Evolutionary conservation across 2,888 invertebrate species (phyloP).

Genomic region (Choristoneura rosaceana): DNA sequence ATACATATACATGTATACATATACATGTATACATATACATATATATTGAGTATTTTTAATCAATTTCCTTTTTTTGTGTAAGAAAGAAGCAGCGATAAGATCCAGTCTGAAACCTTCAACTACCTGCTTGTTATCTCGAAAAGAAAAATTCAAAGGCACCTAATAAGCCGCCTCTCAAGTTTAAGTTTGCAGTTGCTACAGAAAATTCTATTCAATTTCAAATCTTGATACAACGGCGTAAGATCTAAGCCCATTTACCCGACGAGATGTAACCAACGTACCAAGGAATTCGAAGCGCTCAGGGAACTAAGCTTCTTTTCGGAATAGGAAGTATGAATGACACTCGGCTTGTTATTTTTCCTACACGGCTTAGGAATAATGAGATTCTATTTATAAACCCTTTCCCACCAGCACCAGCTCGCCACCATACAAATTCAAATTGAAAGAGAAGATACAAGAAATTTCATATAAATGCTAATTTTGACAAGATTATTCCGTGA

Average conservation of each 20-base stretch:
- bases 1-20: no score
- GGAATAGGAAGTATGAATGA: conserved; percentile 24
- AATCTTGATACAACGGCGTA: conserved; percentile 11
- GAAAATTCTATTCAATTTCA: conserved; percentile 3
- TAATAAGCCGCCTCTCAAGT: conserved; percentile 23
- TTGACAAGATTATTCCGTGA: conserved; percentile 4
- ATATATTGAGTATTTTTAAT: neutral
- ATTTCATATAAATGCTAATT: conserved; percentile 7
- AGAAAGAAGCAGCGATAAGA: neutral
- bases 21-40: no score
- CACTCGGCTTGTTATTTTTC: conserved; percentile 40
- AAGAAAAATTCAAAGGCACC: conserved; percentile 31
- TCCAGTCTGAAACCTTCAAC: conserved; percentile 2
- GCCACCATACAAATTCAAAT: neutral
- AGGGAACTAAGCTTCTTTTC: conserved; percentile 31
- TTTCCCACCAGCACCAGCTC: neutral
- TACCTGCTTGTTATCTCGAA: conserved; percentile 33
- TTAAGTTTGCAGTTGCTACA: conserved; percentile 7
- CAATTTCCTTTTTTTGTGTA: neutral
- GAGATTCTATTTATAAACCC: conserved; percentile 11
- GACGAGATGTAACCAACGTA: neutral
- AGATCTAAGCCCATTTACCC: neutral
- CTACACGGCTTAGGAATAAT: conserved; percentile 8
- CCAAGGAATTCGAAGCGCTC: neutral
- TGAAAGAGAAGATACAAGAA: neutral